These are phyloP conservation scores for Bufo gargarizans DNA, from an alignment of 2,113 vertebrate species.

Conservation along the genomic window DNA sequence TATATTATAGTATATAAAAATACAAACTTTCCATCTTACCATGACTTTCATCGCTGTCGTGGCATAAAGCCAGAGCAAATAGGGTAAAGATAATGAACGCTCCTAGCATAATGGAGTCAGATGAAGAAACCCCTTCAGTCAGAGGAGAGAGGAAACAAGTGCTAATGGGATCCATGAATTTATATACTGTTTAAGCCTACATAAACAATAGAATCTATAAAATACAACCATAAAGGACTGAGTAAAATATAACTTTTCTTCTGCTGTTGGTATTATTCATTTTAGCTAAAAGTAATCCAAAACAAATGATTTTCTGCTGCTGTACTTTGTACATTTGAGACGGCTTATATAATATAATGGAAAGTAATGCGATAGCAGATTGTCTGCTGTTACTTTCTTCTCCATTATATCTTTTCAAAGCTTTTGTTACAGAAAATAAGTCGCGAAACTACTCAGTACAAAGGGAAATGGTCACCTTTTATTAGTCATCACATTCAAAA, in stretches of 20 bases:
- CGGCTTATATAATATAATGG: no score
- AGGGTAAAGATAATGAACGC: not conserved
- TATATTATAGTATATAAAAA: no score
- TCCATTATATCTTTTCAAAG: not conserved
- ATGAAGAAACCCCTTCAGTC: not conserved
- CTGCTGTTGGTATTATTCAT: not conserved
- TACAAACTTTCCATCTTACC: not conserved
- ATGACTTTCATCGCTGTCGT: not conserved
- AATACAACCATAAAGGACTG: not conserved
- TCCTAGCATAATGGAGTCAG: conserved; percentile 5
- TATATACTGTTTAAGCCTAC: not conserved
- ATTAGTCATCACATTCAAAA: not conserved
- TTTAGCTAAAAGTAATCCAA: not conserved
- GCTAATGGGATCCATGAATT: not conserved
- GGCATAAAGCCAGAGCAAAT: not conserved
- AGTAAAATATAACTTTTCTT: not conserved
- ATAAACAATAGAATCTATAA: not conserved
- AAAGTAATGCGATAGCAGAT: no score
- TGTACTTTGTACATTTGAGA: no score
- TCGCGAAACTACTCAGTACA: not conserved
- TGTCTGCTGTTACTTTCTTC: no score
- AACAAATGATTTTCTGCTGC: no score
- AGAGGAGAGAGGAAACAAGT: not conserved
- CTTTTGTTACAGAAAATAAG: not conserved
- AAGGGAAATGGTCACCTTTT: not conserved